phyloP scores from a whole-genome alignment of 2,113 vertebrate genomes.

The Pica pica region DNA sequence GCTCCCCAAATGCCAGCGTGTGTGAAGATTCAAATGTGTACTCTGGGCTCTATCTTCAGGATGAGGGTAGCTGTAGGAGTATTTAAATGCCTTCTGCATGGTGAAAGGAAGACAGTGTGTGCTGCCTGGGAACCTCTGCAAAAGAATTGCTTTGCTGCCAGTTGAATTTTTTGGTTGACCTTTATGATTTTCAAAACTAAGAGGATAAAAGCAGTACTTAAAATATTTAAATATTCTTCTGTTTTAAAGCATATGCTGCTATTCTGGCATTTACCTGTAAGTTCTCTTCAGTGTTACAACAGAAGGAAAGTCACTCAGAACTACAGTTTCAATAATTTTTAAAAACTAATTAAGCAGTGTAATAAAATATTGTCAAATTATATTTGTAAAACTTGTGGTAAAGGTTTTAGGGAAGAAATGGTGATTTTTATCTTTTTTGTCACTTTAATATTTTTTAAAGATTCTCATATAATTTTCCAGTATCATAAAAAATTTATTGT shows the following conservation, averaged over 20 bases:
- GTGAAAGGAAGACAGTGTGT: neutral
- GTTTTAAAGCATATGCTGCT: neutral
- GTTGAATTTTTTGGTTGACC: neutral
- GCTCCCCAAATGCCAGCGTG: neutral
- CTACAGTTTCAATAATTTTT: neutral
- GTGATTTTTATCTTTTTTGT: neutral
- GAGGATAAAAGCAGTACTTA: neutral
- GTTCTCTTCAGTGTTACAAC: neutral
- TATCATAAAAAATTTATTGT: neutral
- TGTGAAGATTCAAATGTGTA: neutral
- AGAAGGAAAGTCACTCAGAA: neutral
- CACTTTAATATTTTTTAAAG: neutral
- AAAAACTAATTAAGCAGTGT: neutral
- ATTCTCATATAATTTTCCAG: neutral
- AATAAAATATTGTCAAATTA: neutral
- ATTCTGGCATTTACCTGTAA: neutral
- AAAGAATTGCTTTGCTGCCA: neutral
- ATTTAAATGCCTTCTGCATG: neutral
- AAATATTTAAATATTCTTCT: neutral
- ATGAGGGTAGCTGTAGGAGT: neutral
- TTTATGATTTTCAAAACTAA: neutral
- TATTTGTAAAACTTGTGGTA: neutral
- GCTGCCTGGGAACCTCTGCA: neutral
- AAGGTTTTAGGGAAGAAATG: neutral
- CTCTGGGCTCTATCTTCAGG: neutral